Conservation (phyloP, 2,888 invertebrate species). For the Mantis religiosa region DNA sequence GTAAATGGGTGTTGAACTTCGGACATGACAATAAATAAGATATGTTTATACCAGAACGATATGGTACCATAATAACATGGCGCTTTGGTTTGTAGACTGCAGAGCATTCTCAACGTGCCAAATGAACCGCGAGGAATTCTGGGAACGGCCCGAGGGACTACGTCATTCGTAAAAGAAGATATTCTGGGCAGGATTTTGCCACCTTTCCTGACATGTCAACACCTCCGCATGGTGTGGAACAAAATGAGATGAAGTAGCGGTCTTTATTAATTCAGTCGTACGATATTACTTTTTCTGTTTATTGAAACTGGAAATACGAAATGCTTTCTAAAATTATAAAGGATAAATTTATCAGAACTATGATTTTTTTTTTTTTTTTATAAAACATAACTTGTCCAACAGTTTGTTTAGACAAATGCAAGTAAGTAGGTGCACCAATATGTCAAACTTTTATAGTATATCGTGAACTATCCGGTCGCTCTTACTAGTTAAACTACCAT, state of each 20-base stretch:
- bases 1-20: background rate
- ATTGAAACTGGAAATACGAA: too few relatives aligned
- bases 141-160: background rate
- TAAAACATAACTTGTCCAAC: too few relatives aligned
- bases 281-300: too few relatives aligned
- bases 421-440: too few relatives aligned
- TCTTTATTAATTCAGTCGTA: too few relatives aligned
- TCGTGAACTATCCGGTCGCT: too few relatives aligned
- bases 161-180: background rate
- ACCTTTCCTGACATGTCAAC: background rate
- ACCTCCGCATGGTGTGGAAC: background rate
- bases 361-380: too few relatives aligned
- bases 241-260: background rate
- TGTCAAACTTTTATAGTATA: too few relatives aligned
- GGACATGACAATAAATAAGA: background rate
- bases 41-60: background rate
- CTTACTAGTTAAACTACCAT: too few relatives aligned
- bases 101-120: background rate
- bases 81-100: background rate
- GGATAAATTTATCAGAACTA: too few relatives aligned
- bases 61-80: background rate
- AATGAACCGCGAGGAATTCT: background rate
- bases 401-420: too few relatives aligned
- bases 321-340: too few relatives aligned
- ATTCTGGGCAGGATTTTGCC: background rate